phyloP scores from a whole-genome alignment of 2,797 vertebrate species.

The Catostomus latipinnis region DNA sequence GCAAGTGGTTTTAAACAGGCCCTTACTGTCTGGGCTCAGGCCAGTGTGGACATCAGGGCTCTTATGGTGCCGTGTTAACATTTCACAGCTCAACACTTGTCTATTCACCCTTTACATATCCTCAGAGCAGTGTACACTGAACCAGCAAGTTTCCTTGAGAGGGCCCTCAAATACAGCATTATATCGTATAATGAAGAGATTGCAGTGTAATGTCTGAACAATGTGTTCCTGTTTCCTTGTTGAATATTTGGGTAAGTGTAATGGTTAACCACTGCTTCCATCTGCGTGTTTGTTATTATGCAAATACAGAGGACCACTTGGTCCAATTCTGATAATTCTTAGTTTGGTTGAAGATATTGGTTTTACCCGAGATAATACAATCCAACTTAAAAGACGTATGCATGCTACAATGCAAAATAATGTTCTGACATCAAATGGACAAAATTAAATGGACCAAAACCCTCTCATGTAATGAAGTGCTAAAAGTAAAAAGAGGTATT shows the following conservation, averaged over 20 bases:
- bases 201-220: slow-evolving; percentile 2
- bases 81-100: slow-evolving; percentile 47
- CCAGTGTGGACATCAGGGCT: slow-evolving; percentile 40
- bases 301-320: not conserved
- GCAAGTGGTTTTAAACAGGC: slow-evolving; percentile 49
- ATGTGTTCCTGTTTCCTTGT: not conserved
- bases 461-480: slow-evolving; percentile 16
- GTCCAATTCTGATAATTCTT: slow-evolving; percentile 23
- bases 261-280: not conserved
- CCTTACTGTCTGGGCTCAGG: slow-evolving; percentile 30
- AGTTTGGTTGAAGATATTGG: slow-evolving; percentile 17
- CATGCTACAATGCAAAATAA: not conserved
- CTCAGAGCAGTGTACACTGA: slow-evolving; percentile 4
- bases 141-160: slow-evolving; percentile 29
- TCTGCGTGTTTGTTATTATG: slow-evolving; percentile 6
- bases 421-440: not conserved
- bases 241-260: not conserved
- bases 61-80: slow-evolving; percentile 47
- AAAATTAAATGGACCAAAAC: not conserved
- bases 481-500: slow-evolving; percentile 10
- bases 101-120: slow-evolving; percentile 38
- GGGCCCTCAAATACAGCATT: slow-evolving; percentile 6
- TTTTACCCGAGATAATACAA: not conserved
- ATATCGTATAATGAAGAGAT: not conserved
- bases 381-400: too few relatives aligned